A percentile compares a stretch with the other conserved stretches of the same genome.
phyloP scores from a whole-genome alignment of 1,140 invertebrate genomes.

The Sesamia nonagrioides region DNA sequence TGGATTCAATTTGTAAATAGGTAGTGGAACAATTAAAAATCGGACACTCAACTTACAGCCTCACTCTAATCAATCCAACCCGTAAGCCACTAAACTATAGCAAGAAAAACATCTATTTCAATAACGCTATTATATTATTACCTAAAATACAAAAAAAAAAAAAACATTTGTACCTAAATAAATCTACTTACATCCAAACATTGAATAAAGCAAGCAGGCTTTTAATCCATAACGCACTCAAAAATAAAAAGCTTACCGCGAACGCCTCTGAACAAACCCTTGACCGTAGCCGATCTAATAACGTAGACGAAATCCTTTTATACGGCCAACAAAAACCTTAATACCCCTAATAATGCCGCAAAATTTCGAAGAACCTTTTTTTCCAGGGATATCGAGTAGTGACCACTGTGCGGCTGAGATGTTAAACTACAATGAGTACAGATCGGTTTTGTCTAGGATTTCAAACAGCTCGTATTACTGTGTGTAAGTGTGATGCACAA shows the following conservation, averaged over 20 bases:
- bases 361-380: slow-evolving; percentile 59
- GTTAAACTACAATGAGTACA: slow-evolving; percentile 40
- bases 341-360: slow-evolving; percentile 54
- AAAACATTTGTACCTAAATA: too few relatives aligned
- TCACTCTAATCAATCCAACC: too few relatives aligned
- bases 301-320: slow-evolving; percentile 59
- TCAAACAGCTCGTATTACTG: slow-evolving; percentile 53
- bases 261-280: slow-evolving; percentile 60
- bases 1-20: too few relatives aligned
- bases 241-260: slow-evolving; percentile 45
- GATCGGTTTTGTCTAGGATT: slow-evolving; percentile 50
- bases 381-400: slow-evolving; percentile 43
- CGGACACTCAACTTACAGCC: too few relatives aligned
- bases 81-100: too few relatives aligned
- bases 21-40: too few relatives aligned
- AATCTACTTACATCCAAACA: background rate
- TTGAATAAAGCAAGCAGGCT: slow-evolving; percentile 24
- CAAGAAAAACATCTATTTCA: too few relatives aligned
- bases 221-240: slow-evolving; percentile 42
- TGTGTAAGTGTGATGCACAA: slow-evolving; percentile 52
- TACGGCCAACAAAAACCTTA: slow-evolving; percentile 44
- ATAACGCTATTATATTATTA: too few relatives aligned
- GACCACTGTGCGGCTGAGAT: slow-evolving; percentile 52
- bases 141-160: too few relatives aligned
- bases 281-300: slow-evolving; percentile 53